Percentiles rank a stretch among this genome's conserved stretches.
phyloP scores from a whole-genome alignment of 2,888 invertebrate genomes.

The Protonemura montana region DNA sequence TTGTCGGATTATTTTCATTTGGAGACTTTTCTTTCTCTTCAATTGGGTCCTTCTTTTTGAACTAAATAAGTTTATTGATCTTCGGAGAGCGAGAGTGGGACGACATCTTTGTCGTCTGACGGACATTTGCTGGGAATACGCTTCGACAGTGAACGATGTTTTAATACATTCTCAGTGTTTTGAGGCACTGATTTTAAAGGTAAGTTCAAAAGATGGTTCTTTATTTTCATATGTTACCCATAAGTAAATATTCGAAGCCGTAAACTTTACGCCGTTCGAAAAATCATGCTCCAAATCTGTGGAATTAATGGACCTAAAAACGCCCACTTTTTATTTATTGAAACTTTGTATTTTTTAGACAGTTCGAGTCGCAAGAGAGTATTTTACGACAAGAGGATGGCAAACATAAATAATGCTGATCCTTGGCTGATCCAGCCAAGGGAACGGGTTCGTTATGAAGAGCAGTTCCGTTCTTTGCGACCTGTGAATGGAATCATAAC shows the following conservation, averaged over 20 bases:
- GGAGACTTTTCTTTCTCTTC: background rate
- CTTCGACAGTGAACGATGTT: background rate
- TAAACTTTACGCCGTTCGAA: background rate
- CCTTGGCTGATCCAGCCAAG: conserved; percentile 89
- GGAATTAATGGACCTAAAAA: background rate
- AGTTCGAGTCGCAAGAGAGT: background rate
- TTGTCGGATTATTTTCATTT: background rate
- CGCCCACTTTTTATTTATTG: background rate
- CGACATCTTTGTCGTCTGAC: background rate
- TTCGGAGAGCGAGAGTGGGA: background rate
- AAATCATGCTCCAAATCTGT: background rate
- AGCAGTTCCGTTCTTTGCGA: conserved; percentile 88
- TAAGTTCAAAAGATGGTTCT: background rate
- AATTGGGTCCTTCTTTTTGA: background rate
- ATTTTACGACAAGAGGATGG: background rate
- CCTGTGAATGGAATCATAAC: conserved; percentile 88
- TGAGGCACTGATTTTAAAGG: background rate
- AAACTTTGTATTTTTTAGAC: background rate
- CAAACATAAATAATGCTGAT: conserved; percentile 61
- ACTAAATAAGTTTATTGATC: background rate
- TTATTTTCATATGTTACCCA: background rate
- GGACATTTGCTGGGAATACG: background rate
- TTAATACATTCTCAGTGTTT: conserved; percentile 2
- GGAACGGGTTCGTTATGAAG: conserved; percentile 87
- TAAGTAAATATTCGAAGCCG: too few relatives aligned